phyloP scores from a whole-genome alignment of 2,888 invertebrate genomes.

The Rotaria sp. region DNA sequence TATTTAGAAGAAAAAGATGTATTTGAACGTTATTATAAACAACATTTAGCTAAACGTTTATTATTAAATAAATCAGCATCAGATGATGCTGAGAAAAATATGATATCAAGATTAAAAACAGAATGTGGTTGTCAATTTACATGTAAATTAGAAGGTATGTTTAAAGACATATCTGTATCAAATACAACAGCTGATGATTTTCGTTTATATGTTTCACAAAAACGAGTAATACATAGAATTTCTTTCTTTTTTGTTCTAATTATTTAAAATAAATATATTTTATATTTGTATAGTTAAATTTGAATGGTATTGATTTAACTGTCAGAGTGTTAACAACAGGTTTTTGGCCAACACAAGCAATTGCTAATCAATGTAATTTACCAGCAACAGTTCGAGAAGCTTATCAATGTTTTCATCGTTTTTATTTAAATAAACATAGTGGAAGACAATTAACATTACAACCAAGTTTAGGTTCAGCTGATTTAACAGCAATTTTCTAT shows the following conservation, averaged over 20 bases:
- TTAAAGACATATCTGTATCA: constrained; percentile 98
- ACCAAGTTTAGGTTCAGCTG: constrained; percentile 91
- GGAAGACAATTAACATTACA: constrained; percentile 92
- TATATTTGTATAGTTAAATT: constrained; percentile 41
- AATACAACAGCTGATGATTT: constrained; percentile 98
- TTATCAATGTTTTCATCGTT: constrained; percentile 77
- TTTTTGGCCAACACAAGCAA: constrained; percentile 77
- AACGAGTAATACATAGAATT: background rate
- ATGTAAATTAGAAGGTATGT: constrained; percentile 98
- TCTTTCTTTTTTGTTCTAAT: background rate
- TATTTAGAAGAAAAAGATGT: constrained; percentile 98
- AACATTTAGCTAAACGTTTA: constrained; percentile 92
- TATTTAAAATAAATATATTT: background rate
- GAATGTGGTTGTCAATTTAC: constrained; percentile 99
- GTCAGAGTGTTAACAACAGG: constrained; percentile 96
- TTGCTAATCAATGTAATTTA: constrained; percentile 79
- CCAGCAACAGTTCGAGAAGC: constrained; percentile 81
- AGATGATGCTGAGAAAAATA: constrained; percentile 98
- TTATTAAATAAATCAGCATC: constrained; percentile 95
- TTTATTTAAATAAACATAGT: constrained; percentile 93
- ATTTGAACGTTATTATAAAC: constrained; percentile 98
- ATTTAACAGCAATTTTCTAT: constrained; percentile 54
- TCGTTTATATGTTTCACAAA: constrained; percentile 52
- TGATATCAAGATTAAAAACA: constrained; percentile 99
- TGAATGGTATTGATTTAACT: constrained; percentile 78